Conservation (phyloP, 2,113 vertebrate genomes). For the Aldabrachelys gigantea region DNA sequence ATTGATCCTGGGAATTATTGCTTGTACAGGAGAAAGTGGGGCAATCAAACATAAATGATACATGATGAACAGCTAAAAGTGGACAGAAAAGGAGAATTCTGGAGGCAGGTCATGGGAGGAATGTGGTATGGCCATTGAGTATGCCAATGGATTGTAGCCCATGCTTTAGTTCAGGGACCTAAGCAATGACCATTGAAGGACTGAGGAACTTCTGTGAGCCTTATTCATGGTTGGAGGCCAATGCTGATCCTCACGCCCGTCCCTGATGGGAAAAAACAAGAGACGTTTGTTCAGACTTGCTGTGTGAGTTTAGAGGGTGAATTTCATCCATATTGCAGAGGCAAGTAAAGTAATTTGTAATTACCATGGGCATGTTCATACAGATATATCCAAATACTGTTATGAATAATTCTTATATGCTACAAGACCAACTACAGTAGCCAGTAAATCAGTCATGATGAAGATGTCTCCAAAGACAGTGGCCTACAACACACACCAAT, state of each 20-base stretch:
- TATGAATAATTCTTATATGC: background rate
- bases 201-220: background rate
- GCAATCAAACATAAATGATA: fast-evolving
- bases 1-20: background rate
- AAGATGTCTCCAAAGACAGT: background rate
- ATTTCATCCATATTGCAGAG: background rate
- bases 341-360: background rate
- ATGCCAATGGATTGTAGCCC: background rate
- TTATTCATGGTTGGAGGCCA: background rate
- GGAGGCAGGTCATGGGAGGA: background rate
- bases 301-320: background rate
- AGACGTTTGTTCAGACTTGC: background rate
- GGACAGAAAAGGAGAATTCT: background rate
- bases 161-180: background rate
- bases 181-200: background rate
- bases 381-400: background rate
- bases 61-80: background rate
- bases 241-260: background rate
- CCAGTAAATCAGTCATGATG: background rate
- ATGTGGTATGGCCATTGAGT: background rate
- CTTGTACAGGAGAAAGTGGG: background rate
- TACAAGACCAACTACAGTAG: background rate
- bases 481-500: background rate
- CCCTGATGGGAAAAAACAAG: background rate
- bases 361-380: background rate